Percentiles rank a stretch among this genome's conserved stretches.
Evolutionary conservation across 2,797 vertebrate species (phyloP).

Genomic region (Silurus aristotelis): DNA sequence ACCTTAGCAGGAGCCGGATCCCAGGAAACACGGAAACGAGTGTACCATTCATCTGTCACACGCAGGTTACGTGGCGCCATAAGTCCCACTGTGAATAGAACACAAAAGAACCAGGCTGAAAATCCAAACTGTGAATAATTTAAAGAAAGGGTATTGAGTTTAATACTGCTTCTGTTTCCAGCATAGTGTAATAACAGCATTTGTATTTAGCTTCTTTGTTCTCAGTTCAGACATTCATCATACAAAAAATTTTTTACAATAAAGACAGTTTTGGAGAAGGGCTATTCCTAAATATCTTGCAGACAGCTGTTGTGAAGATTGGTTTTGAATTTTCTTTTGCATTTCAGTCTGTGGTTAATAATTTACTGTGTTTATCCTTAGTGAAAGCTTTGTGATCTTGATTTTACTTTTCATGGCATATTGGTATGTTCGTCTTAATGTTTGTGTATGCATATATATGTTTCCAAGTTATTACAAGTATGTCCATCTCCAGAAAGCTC

Average conservation of each 20-base stretch:
- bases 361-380: not conserved
- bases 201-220: constrained; percentile 46
- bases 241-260: constrained; percentile 37
- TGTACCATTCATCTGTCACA: constrained; percentile 98
- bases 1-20: constrained; percentile 88
- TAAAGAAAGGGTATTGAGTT: not conserved
- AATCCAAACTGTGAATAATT: not conserved
- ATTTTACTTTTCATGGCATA: not conserved
- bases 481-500: constrained; percentile 87
- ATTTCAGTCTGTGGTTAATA: constrained; percentile 32
- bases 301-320: constrained; percentile 44
- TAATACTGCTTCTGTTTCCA: not conserved
- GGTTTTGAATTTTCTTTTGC: constrained; percentile 44
- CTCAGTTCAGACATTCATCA: constrained; percentile 7
- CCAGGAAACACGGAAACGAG: constrained; percentile 95
- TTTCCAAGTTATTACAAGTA: constrained; percentile 79
- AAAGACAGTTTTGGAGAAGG: constrained; percentile 32
- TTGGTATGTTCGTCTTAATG: constrained; percentile 2
- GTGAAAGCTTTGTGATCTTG: not conserved
- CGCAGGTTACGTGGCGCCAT: constrained; percentile 92
- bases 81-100: constrained; percentile 81
- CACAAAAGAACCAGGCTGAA: constrained; percentile 42
- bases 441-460: constrained; percentile 20
- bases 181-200: not conserved
- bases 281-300: constrained; percentile 58